Evolutionary conservation across 37 sponge, comb jelly and placozoan genomes (phyloP), one percentile per base, ranked within the genome.

Genomic region (Halichondria panicea): DNA sequence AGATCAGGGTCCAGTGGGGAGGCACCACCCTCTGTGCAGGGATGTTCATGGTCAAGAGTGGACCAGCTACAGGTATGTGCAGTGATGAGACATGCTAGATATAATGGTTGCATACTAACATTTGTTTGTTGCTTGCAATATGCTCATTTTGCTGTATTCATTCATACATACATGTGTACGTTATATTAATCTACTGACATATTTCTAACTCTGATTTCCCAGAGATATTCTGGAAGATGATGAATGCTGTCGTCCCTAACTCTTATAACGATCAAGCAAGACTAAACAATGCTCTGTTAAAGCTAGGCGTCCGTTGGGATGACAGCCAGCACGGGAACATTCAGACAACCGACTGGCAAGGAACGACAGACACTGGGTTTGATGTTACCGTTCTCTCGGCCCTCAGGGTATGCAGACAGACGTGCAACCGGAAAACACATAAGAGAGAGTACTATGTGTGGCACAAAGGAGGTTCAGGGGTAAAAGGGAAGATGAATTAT

Each of bases 401-500:
- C 28, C 52, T 54, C 38, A 7, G 54, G 21, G 56, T 71, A 33
- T 71, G 72, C 33, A 36, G 72, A 11, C 55, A 52, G 54, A 71
- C 12, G 19, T 71, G 72, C 55, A 52, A 4, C 31, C 52, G 31
- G 36, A 71, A 71, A 22, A 48, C 15, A 11, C 28, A 52, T 4
- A 55, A 33, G 35, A 3, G 2, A 7, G 25, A 4, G 36, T 71
- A 71, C 56, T 54, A 55, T 7, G 56, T 71, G 55, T 71, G 72
- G 72, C 72, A 71, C 56, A 71, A 53, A 28, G 56, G 72, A 32
- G 72, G 72, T 18, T 21, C 24, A 34, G 22, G 56, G 18, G 54
- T 21, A 21, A 56, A 71, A 12, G 72, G 72, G 56, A 71, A 71
- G 36, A 31, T 55, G 11, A 54, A 13, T 2, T 8, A 4, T 28